Evolutionary conservation across 2,888 invertebrate species (phyloP), one percentile per base, ranked within the genome.

Genomic region (Microdon myrmicae): DNA sequence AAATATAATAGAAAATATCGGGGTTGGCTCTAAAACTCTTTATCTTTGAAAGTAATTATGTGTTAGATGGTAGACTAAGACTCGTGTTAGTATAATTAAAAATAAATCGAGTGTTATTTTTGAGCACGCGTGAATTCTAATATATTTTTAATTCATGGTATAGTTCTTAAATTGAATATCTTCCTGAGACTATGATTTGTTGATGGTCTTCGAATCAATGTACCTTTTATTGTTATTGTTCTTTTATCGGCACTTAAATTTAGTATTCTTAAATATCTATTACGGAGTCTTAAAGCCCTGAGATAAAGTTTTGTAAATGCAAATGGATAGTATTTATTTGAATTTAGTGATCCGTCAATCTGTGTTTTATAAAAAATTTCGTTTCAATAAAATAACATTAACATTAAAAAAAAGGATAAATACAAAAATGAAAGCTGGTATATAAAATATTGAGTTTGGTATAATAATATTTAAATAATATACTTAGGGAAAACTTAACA

Each of bases 271-370:
- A 16, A 37, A 20, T 45, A 39, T 29, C 9, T n/a, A n/a, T 19
- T 32, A 37, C 38, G 5, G 51, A 64, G 64, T 64, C 51, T 64
- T 64, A 43, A 45, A 47, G 44, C 47, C 64, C 64, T 64, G 64
- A 64, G 64, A 58, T 58, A 41, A 16, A 43, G 22, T 45, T 39
- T 31, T 14, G 35, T 32, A 51, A 56, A 58, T 64, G 39, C 51
- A 58, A 47, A 38, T 64, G 58, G 64, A 58, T n/a, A 51, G 51
- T 58, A 44, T 41, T 39, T 34, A 26, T 4, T 38, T n/a, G n/a
- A n/a, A n/a, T n/a, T n/a, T n/a, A n/a, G n/a, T n/a, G n/a, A n/a
- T n/a, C n/a, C n/a, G 20, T 31, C 23, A 20, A n/a, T 45, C 39
- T 10, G 23, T 35, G 29, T 28, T 37, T 12, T 38, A 10, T n/a